Percentiles rank a stretch among this genome's conserved stretches.
phyloP scores from a whole-genome alignment of 2,113 vertebrate genomes.

The Verasper variegatus region DNA sequence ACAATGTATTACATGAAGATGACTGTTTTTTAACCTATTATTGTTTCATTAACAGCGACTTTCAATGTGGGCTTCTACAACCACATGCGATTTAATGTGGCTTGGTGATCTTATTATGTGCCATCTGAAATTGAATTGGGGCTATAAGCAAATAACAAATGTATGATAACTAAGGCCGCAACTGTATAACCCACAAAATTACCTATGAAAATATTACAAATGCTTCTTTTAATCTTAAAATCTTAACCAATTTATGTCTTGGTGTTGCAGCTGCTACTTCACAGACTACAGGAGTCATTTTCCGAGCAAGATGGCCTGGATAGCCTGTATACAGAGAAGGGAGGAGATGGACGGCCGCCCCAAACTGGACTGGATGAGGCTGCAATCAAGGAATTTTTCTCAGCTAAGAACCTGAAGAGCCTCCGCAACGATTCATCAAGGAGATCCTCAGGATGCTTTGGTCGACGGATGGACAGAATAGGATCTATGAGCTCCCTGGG shows the following conservation, averaged over 20 bases:
- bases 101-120: background rate
- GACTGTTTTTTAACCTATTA: too few species aligned
- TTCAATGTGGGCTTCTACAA: background rate
- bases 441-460: slow-evolving; percentile 87
- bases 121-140: too few species aligned
- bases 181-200: too few species aligned
- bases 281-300: slow-evolving; percentile 77
- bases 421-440: slow-evolving; percentile 76
- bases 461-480: slow-evolving; percentile 88
- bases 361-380: slow-evolving; percentile 53
- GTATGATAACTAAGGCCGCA: too few species aligned
- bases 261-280: slow-evolving; percentile 80
- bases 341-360: background rate
- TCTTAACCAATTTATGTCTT: background rate
- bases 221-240: background rate
- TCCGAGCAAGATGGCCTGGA: slow-evolving; percentile 26
- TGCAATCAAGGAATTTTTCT: slow-evolving; percentile 55
- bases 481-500: slow-evolving; percentile 88
- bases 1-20: background rate
- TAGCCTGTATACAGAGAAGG: slow-evolving; percentile 48
- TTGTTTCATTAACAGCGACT: background rate
- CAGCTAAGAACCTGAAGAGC: slow-evolving; percentile 78
- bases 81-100: background rate
- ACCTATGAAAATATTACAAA: background rate
- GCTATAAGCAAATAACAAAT: too few species aligned